Percentiles rank a stretch among this genome's conserved stretches.
These are phyloP conservation scores for Drosophila ustulata DNA, from an alignment of 2,888 invertebrate genomes.

Conservation along the genomic window DNA sequence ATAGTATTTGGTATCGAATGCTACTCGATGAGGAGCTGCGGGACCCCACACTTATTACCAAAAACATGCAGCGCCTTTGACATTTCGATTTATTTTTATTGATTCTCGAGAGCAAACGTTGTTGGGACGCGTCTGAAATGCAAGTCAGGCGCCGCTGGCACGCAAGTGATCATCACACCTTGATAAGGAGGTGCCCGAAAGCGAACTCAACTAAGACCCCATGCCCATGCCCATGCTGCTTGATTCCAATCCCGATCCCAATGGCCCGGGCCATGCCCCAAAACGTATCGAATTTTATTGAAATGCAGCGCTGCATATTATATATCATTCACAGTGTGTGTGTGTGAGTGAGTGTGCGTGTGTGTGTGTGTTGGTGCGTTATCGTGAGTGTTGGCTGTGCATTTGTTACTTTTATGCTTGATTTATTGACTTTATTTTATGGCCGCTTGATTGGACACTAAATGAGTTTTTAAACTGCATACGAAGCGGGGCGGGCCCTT, in stretches of 20 bases:
- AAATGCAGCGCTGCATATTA: constrained; percentile 65
- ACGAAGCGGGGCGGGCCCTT: constrained; percentile 77
- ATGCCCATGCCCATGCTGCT: background rate
- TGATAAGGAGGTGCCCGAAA: constrained; percentile 56
- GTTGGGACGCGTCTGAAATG: constrained; percentile 68
- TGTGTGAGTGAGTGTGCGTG: constrained; percentile 17
- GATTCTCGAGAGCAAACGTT: constrained; percentile 58
- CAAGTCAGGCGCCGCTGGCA: constrained; percentile 81
- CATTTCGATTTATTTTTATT: constrained; percentile 82
- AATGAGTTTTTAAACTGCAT: constrained; percentile 79
- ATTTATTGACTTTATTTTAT: constrained; percentile 80
- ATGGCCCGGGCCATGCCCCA: constrained; percentile 40
- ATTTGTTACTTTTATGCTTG: constrained; percentile 81
- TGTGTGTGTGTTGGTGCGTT: constrained; percentile 49
- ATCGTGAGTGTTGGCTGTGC: constrained; percentile 78
- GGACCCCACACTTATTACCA: constrained; percentile 71
- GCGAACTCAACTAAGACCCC: constrained; percentile 8
- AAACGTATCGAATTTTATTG: constrained; percentile 81
- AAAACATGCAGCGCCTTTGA: constrained; percentile 73
- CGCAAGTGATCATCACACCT: constrained; percentile 81
- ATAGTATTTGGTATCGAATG: background rate
- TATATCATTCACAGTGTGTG: constrained; percentile 22
- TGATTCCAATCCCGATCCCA: background rate
- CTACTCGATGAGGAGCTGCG: constrained; percentile 53
- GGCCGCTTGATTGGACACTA: constrained; percentile 80